These are phyloP conservation scores for Zonotrichia leucophrys DNA, from an alignment of 2,113 vertebrate genomes.

Conservation along the genomic window DNA sequence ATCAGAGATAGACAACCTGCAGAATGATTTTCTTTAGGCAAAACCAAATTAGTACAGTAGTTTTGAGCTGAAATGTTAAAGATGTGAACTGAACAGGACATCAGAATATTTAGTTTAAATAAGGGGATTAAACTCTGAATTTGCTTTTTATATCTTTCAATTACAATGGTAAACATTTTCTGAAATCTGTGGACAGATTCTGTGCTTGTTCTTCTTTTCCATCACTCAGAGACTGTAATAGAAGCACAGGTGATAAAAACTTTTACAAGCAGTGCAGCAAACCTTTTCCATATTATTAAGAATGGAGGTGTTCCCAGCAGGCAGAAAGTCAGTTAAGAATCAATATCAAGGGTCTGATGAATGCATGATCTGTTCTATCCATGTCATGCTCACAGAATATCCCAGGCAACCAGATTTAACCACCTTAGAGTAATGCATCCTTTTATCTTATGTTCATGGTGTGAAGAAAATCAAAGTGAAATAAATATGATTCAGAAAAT, in stretches of 20 bases:
- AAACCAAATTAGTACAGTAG: not conserved
- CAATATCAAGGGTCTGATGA: not conserved
- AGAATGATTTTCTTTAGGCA: not conserved
- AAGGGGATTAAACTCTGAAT: not conserved
- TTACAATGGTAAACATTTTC: not conserved
- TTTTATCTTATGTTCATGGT: not conserved
- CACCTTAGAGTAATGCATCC: not conserved
- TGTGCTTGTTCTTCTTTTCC: not conserved
- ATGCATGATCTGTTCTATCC: not conserved
- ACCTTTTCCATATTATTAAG: not conserved
- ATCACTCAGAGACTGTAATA: not conserved
- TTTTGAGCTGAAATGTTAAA: not conserved
- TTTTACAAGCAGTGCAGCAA: not conserved
- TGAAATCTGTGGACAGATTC: not conserved
- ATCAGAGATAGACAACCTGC: not conserved
- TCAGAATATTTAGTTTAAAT: not conserved
- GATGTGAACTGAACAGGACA: not conserved
- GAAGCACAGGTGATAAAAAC: not conserved
- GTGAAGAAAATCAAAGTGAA: conserved; percentile 37
- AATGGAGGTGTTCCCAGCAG: not conserved
- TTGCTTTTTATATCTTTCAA: not conserved
- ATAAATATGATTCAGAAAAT: conserved; percentile 33
- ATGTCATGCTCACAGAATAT: not conserved
- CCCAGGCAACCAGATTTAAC: not conserved
- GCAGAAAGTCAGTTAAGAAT: not conserved